Percentiles rank a stretch among this genome's conserved stretches.
phyloP scores from a whole-genome alignment of 2,797 vertebrate species.

The Danio tinwini region DNA sequence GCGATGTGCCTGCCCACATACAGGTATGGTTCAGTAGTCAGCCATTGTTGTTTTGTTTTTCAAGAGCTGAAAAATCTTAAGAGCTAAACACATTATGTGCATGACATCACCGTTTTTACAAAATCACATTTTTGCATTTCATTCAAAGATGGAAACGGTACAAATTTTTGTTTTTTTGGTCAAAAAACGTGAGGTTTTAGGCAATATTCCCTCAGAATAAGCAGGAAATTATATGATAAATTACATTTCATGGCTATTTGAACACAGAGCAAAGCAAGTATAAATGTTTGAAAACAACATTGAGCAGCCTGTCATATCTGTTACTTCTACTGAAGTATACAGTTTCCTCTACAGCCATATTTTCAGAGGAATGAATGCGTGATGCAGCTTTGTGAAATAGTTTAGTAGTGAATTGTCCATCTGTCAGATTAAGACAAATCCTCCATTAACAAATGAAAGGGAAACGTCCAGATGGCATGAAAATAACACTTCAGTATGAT shows the following conservation, averaged over 20 bases:
- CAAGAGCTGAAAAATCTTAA: no score
- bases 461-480: conserved; percentile 44
- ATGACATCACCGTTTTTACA: no score
- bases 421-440: conserved; percentile 52
- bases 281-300: conserved; percentile 4
- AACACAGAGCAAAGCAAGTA: not conserved
- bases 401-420: conserved; percentile 43
- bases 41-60: no score
- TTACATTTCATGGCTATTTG: conserved; percentile 1
- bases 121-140: no score
- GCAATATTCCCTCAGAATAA: not conserved
- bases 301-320: conserved; percentile 14
- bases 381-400: conserved; percentile 33
- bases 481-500: conserved; percentile 31
- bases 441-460: conserved; percentile 52
- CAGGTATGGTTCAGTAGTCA: no score
- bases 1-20: no score
- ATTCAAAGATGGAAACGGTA: no score
- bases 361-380: not conserved
- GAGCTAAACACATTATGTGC: no score
- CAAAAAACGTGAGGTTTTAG: no score
- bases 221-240: not conserved
- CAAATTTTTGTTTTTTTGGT: no score
- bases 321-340: conserved; percentile 5
- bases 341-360: conserved; percentile 3